phyloP scores from a whole-genome alignment of 2,113 vertebrate species.

The Plestiodon gilberti region DNA sequence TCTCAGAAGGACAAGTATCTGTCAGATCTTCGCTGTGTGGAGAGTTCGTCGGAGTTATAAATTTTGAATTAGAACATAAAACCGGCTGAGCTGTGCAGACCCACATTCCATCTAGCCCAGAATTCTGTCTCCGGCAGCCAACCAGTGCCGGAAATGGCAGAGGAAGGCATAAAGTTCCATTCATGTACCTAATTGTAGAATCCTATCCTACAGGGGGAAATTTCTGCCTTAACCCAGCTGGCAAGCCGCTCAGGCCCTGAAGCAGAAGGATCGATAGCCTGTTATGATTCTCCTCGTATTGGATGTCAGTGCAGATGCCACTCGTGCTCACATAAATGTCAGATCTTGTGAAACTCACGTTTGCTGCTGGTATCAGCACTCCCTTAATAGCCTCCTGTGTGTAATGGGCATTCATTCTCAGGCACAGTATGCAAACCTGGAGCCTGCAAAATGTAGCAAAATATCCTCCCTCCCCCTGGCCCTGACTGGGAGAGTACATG shows the following conservation, averaged over 20 bases:
- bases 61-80: slow-evolving; percentile 71
- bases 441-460: neutral
- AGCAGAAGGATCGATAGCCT: slow-evolving; percentile 52
- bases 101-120: slow-evolving; percentile 25
- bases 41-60: slow-evolving; percentile 43
- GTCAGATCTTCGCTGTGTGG: neutral
- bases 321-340: slow-evolving; percentile 32
- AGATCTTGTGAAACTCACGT: slow-evolving; percentile 33
- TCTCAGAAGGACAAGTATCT: neutral
- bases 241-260: slow-evolving; percentile 30
- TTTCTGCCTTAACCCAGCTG: slow-evolving; percentile 52
- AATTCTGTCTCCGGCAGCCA: slow-evolving; percentile 48
- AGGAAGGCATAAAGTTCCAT: slow-evolving; percentile 62
- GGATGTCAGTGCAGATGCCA: slow-evolving; percentile 19
- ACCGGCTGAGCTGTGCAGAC: slow-evolving; percentile 54
- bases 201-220: slow-evolving; percentile 32
- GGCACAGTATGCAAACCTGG: rapidly evolving
- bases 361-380: neutral
- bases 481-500: neutral
- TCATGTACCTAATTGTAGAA: slow-evolving; percentile 53
- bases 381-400: neutral
- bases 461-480: neutral
- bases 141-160: slow-evolving; percentile 44
- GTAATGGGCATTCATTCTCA: slow-evolving; percentile 9
- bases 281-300: slow-evolving; percentile 43